Percentiles rank a stretch among this genome's conserved stretches.
These are phyloP conservation scores for Troides oblongomaculatus DNA, from an alignment of 2,888 invertebrate genomes.

Conservation along the genomic window DNA sequence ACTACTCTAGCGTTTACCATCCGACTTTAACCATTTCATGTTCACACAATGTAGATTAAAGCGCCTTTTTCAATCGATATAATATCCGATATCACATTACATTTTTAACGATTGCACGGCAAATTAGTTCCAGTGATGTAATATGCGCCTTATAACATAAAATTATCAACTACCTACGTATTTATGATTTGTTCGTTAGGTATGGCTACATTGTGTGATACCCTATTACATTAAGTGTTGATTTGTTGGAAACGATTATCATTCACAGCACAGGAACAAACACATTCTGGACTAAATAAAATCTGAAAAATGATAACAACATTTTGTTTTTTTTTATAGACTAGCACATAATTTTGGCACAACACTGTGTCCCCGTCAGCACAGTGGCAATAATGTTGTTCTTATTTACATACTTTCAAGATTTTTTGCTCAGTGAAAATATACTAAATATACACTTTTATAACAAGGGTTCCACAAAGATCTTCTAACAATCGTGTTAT, in stretches of 20 bases:
- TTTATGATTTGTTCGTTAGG: constrained; percentile 26
- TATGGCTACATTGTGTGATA: constrained; percentile 49
- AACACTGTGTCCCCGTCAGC: constrained; percentile 66
- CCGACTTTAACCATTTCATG: constrained; percentile 2
- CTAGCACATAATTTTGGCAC: constrained; percentile 80
- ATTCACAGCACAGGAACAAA: constrained; percentile 79
- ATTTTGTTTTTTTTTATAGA: constrained; percentile 66
- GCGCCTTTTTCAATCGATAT: constrained; percentile 12
- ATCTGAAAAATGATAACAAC: constrained; percentile 79
- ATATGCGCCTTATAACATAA: constrained; percentile 15
- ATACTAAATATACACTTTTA: constrained; percentile 42
- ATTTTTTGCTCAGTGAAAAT: constrained; percentile 60
- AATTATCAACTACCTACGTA: constrained; percentile 23
- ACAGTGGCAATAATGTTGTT: constrained; percentile 75
- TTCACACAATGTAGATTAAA: constrained; percentile 27
- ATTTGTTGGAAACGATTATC: constrained; percentile 67
- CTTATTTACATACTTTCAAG: constrained; percentile 51
- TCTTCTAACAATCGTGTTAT: constrained; percentile 48
- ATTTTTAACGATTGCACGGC: constrained; percentile 14
- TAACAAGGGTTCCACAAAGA: constrained; percentile 63
- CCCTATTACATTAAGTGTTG: constrained; percentile 60
- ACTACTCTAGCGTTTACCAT: constrained; percentile 10
- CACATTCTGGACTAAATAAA: constrained; percentile 79
- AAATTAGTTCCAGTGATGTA: constrained; percentile 9
- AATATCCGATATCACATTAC: constrained; percentile 26